Base-by-base conservation (phyloP, 2,113 vertebrate species). In the Neolamprologus falcicula region DNA sequence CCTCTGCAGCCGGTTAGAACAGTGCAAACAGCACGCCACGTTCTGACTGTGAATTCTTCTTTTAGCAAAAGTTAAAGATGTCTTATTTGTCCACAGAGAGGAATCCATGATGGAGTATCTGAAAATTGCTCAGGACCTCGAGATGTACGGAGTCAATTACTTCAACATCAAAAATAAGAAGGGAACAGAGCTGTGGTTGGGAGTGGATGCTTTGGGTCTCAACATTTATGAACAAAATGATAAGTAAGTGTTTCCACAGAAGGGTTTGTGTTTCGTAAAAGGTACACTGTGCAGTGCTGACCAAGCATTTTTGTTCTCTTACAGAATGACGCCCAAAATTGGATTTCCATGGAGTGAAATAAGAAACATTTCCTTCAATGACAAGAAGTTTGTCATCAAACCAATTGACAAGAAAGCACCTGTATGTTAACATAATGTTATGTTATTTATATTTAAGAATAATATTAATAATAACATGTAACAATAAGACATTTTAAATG, bases 301-400 rank as follows among this genome's bases (percentile, higher is more conserved):
- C 11, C 17, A 24, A 11, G 33, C 35, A 21, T 31, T 86, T 24
- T 31, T 79, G 14, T 35, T 88, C 83, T 93, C 94, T 35, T 94
- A 87, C 91, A 99, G 99, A 96, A 97, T 99, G 97, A 99, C 98
- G 4, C 99, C 99, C 0, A 99, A 99, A 96, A 99, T 99, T 92
- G 99, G 99, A 83, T 99, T 99, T 92, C 99, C 99, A 8, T 99
- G 99, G 99, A 99, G 99, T 89, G 99, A 99, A 96, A 99, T 99
- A 95, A 97, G 99, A 83, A 99, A 99, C 92, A 99, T 99, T 92
- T 99, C 98, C 90, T 99, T 99, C 95, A 99, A 99, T 28, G 99
- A 99, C 95, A 99, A 99, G 98, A 99, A 99, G 94, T 99, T 99
- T 95, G 98, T 99, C 92, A 99, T 99, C 88, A 99, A 99, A 93